Evolutionary conservation across 2,888 invertebrate species (phyloP), one percentile per base, ranked within the genome.

Genomic region (Lomographa bimaculata): DNA sequence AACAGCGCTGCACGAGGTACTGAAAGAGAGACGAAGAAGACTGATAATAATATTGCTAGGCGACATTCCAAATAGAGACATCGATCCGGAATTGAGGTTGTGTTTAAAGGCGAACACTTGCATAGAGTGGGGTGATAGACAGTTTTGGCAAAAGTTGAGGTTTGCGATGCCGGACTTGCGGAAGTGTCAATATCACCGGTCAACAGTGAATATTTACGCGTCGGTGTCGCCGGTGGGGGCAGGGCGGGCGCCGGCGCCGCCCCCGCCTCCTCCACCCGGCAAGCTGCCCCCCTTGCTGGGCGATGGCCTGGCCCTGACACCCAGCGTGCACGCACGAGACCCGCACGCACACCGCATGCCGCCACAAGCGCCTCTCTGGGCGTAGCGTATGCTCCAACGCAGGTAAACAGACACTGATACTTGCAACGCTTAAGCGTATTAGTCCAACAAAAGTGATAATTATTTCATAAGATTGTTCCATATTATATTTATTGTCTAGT

Each of bases 121-220:
- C 78, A 94, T 98, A 71, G 95, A 96, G 79, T 97, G 96, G 95
- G 96, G 96, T 51, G 98, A 98, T 84, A 94, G 96, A 75, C 94
- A 96, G 73, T 98, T 98, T 90, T 98, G 98, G 98, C 97, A 97
- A 74, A 98, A 98, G 85, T 90, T 98, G 50, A 93, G 95, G 71
- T 96, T 96, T 71, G 95, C 97, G 36, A 93, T 98, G 93, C 97
- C 97, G 43, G 95, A 96, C 80, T 91, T 92, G 57, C 89, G 92
- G 74, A 90, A 91, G 81, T 91, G 92, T 78, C 87, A 91, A 55
- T 92, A 92, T 75, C 92, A 91, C 71, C 89, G 91, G 59, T 92
- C 93, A 46, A 91, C 93, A 56, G 91, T 92, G 66, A 94, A 94
- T 79, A 93, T 94, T 79, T 94, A 94, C 83, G 93, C 93, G 52